phyloP scores from a whole-genome alignment of 2,113 vertebrate genomes.

The Benthochromis sp. region DNA sequence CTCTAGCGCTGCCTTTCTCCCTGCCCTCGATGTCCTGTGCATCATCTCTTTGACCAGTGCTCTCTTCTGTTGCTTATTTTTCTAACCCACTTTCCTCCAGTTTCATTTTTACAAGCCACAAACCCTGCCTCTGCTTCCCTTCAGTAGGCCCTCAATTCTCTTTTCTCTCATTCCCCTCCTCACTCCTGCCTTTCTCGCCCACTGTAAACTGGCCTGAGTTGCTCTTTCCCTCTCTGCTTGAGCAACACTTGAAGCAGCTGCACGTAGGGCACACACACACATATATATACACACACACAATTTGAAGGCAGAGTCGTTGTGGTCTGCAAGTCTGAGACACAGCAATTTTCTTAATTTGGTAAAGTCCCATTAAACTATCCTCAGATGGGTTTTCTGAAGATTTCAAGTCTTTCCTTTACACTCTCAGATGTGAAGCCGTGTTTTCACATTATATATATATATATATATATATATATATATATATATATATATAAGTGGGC shows the following conservation, averaged over 20 bases:
- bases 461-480: neutral
- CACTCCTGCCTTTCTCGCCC: neutral
- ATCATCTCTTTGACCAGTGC: neutral
- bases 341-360: slow-evolving; percentile 8
- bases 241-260: slow-evolving; percentile 27
- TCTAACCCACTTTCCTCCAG: neutral
- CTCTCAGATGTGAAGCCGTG: neutral
- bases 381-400: neutral
- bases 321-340: neutral
- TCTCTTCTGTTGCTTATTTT: neutral
- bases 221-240: neutral
- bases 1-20: neutral
- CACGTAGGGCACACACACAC: neutral
- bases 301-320: neutral
- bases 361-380: neutral
- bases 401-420: neutral
- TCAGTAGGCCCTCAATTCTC: slow-evolving; percentile 5
- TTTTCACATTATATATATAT: neutral
- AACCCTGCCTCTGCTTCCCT: neutral
- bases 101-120: neutral
- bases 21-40: neutral
- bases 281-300: neutral
- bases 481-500: too few relatives aligned
- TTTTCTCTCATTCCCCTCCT: neutral
- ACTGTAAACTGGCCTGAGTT: neutral